Base-by-base conservation (phyloP, 2,888 invertebrate species). In the Rhagonycha fulva region DNA sequence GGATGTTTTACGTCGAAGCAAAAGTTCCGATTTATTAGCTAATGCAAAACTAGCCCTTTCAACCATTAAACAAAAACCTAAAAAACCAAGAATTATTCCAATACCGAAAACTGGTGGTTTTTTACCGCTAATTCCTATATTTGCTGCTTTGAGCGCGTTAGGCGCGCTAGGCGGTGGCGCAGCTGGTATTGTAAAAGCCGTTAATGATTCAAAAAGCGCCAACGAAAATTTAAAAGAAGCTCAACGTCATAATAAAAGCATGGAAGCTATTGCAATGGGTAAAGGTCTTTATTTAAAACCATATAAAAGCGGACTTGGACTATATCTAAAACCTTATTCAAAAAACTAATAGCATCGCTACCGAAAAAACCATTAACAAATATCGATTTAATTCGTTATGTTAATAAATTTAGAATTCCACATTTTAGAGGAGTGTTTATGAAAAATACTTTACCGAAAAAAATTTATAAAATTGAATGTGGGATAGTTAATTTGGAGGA, bases 151-250 rank as follows among this genome's bases (percentile, higher is more conserved):
- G 70, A 81, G 83, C 14, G 86, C 86, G 9, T n/a, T 84, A 9
- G 87, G 86, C 4, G 79, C 84, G 28, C 77, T 87, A 76, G 81
- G 83, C 11, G 86, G 87, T 19, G 86, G 86, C 19, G 84, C 84
- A 47, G 83, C 86, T 10, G 84, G 83, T 68, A 82, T 87, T 30
- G 83, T 83, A 1, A 87, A 86, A 79, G 83, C 85, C 14, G 81
- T 85, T 10, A 85, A 84, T 78, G 81, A 84, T 68, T 82, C 83
- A 4, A 84, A 84, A 80, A 72, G 76, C 62, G 86, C 86, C 19
- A 80, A 82, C 80, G 81, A 84, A 78, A 79, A 83, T 76, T 76
- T 86, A 62, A 62, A 80, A 26, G 85, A 87, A 80, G 81, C 75
- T 71, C 75, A 82, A 73, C 81, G 86, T 11, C 87, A 86, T 78